Percentiles rank a stretch among this genome's conserved stretches.
Conservation (phyloP, 2,888 invertebrate genomes). For the Meloe dianella region DNA sequence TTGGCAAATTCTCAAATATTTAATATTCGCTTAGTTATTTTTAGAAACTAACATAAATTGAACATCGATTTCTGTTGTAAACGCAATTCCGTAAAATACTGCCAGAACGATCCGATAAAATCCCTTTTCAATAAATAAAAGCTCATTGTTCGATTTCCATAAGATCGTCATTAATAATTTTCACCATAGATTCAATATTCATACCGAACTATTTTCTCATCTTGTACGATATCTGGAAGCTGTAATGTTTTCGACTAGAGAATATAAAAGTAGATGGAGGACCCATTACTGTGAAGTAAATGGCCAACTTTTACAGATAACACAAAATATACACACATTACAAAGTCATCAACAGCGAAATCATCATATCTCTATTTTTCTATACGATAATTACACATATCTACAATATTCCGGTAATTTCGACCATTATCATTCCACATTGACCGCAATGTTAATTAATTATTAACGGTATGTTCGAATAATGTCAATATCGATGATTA, state of each 20-base stretch:
- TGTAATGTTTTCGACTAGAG: constrained; percentile 10
- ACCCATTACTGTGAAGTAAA: constrained; percentile 21
- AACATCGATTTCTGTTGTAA: not conserved
- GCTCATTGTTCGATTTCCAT: constrained; percentile 12
- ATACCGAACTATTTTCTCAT: constrained; percentile 15
- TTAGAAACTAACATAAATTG: no score
- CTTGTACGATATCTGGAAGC: not conserved
- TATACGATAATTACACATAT: constrained; percentile 36
- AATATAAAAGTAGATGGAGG: constrained; percentile 28
- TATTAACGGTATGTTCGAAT: not conserved
- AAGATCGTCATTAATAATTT: constrained; percentile 15
- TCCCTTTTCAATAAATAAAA: constrained; percentile 18
- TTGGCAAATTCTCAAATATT: no score
- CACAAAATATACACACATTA: not conserved
- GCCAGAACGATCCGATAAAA: not conserved
- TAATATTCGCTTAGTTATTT: no score
- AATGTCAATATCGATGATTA: not conserved
- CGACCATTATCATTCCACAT: constrained; percentile 36
- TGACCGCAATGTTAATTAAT: constrained; percentile 34
- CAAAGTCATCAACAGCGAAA: not conserved
- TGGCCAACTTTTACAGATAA: constrained; percentile 12
- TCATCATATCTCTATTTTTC: not conserved
- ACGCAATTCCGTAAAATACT: not conserved
- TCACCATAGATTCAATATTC: constrained; percentile 20
- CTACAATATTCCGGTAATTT: constrained; percentile 38